A percentile compares a stretch with the other conserved stretches of the same genome.
These are phyloP conservation scores for Argynnis bischoffii DNA, from an alignment of 2,888 invertebrate genomes.

Conservation along the genomic window DNA sequence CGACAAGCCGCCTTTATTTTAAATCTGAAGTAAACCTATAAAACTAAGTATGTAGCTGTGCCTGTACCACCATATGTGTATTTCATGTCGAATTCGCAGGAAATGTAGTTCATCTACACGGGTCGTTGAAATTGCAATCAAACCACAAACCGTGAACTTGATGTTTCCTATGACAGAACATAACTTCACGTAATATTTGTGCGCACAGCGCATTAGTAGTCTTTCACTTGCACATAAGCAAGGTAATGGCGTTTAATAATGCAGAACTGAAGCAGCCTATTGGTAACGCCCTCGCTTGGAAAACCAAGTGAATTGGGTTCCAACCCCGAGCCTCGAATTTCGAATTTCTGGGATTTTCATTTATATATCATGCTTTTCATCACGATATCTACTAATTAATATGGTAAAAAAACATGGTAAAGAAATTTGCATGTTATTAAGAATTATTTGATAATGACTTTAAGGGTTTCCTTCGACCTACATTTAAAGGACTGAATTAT, in stretches of 20 bases:
- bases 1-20: slow-evolving; percentile 26
- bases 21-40: slow-evolving; percentile 56
- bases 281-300: background rate
- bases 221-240: slow-evolving; percentile 3
- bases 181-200: slow-evolving; percentile 30
- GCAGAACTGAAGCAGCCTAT: background rate
- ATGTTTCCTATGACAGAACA: slow-evolving; percentile 38
- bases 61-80: slow-evolving; percentile 38
- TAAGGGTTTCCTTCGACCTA: too few species aligned
- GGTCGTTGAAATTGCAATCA: slow-evolving; percentile 60
- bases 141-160: slow-evolving; percentile 55
- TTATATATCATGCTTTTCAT: too few species aligned
- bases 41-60: slow-evolving; percentile 48
- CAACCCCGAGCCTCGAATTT: background rate
- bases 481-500: too few species aligned
- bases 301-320: background rate
- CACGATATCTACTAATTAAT: too few species aligned
- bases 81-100: slow-evolving; percentile 56
- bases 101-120: slow-evolving; percentile 70
- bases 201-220: background rate
- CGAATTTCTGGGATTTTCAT: too few species aligned
- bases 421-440: too few species aligned
- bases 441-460: too few species aligned
- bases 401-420: too few species aligned
- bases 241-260: background rate